Evolutionary conservation across 2,888 invertebrate species (phyloP), one percentile per base, ranked within the genome.

Genomic region (Phragmatobia fuliginosa): DNA sequence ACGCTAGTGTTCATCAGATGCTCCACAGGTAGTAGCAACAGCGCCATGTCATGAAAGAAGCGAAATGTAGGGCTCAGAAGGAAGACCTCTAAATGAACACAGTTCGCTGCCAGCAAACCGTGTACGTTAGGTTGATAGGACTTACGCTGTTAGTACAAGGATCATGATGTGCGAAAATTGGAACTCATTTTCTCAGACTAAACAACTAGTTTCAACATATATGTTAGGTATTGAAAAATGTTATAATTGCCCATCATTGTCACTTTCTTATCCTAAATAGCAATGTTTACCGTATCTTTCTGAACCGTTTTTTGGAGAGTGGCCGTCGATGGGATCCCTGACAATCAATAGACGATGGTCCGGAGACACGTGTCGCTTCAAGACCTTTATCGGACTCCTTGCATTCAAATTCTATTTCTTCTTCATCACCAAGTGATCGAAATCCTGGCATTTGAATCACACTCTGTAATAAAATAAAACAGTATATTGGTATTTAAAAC

Each of bases 361-460:
- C 98, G 6, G 97, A 97, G 7, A 98, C 98, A 65, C 97, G 95
- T 2, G 98, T 98, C 21, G 98, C 98, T 91, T 99, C 98, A 76
- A 98, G 91, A 0, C 98, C 99, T 85, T 98, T 98, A 79, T 97
- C 97, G 0, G 98, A 98, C 78, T 96, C 96, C 88, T 97, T 97
- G 89, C 97, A 97, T 88, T 98, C 97, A 87, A 98, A 98, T 90
- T 98, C 98, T 38, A 98, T 97, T 81, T 97, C 97, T 89, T 99
- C 98, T 65, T 97, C 97, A 83, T 98, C 98, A 2, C 97, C 98
- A 79, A 99, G 93, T 67, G 98, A 98, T 74, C 98, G 96, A 91
- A 99, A 99, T 8, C 99, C 98, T 62, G 96, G 95, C 98, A 98
- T 99, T 94, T 98, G 97, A 83, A 99, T 98, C 72, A 98, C 98